These are phyloP conservation scores for Metallyticus violacea DNA, from an alignment of 2,888 invertebrate genomes.

Conservation along the genomic window DNA sequence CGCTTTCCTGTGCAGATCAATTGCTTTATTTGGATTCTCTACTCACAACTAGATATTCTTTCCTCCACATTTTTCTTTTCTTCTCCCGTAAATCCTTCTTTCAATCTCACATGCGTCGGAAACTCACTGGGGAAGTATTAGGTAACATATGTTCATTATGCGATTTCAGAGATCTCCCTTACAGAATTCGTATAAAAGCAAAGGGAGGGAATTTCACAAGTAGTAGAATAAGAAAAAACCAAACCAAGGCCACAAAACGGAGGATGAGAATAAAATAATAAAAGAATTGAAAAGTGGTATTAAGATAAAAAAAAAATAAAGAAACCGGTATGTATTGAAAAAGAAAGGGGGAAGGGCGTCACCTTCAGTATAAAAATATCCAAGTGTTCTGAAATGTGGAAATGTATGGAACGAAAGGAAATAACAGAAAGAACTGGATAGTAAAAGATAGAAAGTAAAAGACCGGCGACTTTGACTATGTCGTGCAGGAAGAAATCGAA, in stretches of 20 bases:
- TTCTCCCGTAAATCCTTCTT: neutral
- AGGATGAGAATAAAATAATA: neutral
- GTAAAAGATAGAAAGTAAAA: neutral
- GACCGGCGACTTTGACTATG: neutral
- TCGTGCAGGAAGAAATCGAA: slow-evolving; percentile 8
- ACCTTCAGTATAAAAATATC: neutral
- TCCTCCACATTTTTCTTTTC: neutral
- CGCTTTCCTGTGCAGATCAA: neutral
- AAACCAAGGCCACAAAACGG: neutral
- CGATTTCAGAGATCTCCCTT: neutral
- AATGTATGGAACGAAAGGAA: neutral
- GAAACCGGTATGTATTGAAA: neutral
- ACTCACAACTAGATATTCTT: neutral
- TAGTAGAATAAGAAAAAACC: neutral
- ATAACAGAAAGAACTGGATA: neutral
- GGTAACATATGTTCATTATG: slow-evolving; percentile 10
- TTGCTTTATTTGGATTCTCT: neutral
- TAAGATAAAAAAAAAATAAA: neutral
- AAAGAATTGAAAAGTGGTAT: neutral
- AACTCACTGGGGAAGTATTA: neutral
- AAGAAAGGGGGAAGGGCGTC: neutral
- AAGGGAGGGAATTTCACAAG: neutral
- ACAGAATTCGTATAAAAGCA: neutral
- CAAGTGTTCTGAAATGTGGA: neutral
- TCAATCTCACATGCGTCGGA: neutral